Evolutionary conservation across 1,140 invertebrate species (phyloP), one percentile per base, ranked within the genome.

Genomic region (Parasteatoda tepidariorum): DNA sequence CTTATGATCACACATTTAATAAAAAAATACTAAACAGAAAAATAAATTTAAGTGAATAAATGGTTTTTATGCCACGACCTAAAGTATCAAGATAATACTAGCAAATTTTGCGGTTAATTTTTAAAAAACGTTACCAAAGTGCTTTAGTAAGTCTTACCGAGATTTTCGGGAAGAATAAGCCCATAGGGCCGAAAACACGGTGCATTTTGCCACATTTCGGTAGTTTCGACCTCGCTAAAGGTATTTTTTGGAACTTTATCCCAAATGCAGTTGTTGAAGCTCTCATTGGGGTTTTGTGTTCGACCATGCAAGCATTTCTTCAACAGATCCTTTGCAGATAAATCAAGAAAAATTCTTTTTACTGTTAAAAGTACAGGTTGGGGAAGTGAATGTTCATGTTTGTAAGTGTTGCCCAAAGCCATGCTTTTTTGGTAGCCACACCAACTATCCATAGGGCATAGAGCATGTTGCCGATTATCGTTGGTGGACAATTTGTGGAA

Each of bases 271-370:
- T 48, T 48, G 57, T 59, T 59, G 9, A 59, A 59, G 24, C 57
- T 59, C 57, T 22, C 57, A 59, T 59, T 59, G 57, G 57, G 57
- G 7, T 59, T 59, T 26, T 59, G 57, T n/a, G 57, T 59, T 9
- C 24, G 7, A n/a, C 57, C 57, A 59, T 2, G 57, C 24, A 59
- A 9, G 9, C 57, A 2, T 59, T 59, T 59, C 24, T 59, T 1
- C 24, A 59, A 59, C 15, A 3, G 57, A 2, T 59, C 57, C 5
- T 59, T 1, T 7, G 18, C 1, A 9, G n/a, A 1, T n/a, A 59
- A 26, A 22, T 59, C 57, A 9, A 2, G 2, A 26, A 59, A 59
- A 59, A 59, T 2, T 2, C 1, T 59, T 11, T 59, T 59, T n/a
- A 59, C 5, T 1, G 0, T n/a, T 22, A 59, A 26, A 11, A 59